Evolutionary conservation across 1,140 invertebrate species (phyloP).

Genomic region (Lasaia peninsularis): DNA sequence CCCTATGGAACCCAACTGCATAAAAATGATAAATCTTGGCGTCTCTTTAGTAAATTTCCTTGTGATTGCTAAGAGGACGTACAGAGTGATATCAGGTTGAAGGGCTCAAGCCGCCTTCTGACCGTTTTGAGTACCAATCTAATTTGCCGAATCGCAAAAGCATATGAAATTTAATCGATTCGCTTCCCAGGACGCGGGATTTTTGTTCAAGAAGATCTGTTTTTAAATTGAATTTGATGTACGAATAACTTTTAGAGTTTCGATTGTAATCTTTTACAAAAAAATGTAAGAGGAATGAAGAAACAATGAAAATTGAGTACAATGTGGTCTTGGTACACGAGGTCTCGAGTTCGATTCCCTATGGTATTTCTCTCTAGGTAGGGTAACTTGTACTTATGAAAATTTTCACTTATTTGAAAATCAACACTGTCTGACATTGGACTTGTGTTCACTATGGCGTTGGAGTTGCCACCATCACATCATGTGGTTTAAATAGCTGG

Average conservation of each 20-base stretch:
- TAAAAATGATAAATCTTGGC: conserved; percentile 25
- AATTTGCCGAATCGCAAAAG: conserved; percentile 68
- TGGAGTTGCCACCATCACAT: too few relatives aligned
- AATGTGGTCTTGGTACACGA: too few relatives aligned
- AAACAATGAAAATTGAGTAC: not conserved
- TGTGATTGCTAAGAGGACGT: conserved; percentile 54
- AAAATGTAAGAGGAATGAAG: too few relatives aligned
- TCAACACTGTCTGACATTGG: too few relatives aligned
- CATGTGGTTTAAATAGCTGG: too few relatives aligned
- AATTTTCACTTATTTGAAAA: too few relatives aligned
- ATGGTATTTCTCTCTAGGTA: too few relatives aligned
- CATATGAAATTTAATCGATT: conserved; percentile 69
- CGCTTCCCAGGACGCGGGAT: conserved; percentile 23
- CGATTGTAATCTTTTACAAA: not conserved
- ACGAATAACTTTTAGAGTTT: not conserved
- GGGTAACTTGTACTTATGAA: too few relatives aligned
- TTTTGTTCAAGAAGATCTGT: not conserved
- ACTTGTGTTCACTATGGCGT: too few relatives aligned
- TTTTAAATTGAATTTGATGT: conserved; percentile 25
- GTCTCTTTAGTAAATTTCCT: conserved; percentile 50
- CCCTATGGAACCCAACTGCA: conserved; percentile 31
- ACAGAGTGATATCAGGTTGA: conserved; percentile 50
- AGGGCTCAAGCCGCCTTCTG: conserved; percentile 67
- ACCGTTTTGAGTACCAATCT: conserved; percentile 70
- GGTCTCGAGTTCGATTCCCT: too few relatives aligned